Conservation (phyloP, 2,113 vertebrate genomes). For the Grallaria varia region DNA sequence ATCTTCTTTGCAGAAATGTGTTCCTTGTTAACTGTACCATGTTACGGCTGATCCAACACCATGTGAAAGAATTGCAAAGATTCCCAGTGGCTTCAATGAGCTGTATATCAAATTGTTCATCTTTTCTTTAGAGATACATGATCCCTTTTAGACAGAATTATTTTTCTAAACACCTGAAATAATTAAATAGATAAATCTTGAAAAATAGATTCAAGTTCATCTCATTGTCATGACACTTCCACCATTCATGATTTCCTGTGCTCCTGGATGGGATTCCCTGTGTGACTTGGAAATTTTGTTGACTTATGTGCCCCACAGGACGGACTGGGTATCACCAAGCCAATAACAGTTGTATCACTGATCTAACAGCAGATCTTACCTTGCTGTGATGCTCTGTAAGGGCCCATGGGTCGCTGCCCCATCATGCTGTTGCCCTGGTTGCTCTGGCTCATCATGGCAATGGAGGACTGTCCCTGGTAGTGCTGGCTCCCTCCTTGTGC, state of each 20-base stretch:
- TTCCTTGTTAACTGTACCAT: conserved; percentile 25
- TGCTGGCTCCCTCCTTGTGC: conserved; percentile 86
- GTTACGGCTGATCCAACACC: neutral
- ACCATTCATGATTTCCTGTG: neutral
- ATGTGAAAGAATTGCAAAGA: neutral
- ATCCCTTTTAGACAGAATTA: conserved; percentile 3
- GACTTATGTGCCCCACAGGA: neutral
- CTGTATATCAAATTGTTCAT: neutral
- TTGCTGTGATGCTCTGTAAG: conserved; percentile 91
- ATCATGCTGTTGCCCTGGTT: conserved; percentile 89
- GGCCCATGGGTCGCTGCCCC: conserved; percentile 89
- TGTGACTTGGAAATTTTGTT: neutral
- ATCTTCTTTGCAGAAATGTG: conserved; percentile 18
- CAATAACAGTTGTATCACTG: neutral
- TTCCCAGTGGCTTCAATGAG: neutral
- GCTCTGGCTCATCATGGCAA: conserved; percentile 92
- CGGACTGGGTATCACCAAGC: neutral
- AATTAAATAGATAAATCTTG: conserved; percentile 18
- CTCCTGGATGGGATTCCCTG: neutral
- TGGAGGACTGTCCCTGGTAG: conserved; percentile 90
- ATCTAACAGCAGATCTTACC: conserved; percentile 64
- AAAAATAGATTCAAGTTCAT: neutral
- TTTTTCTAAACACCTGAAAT: conserved; percentile 8
- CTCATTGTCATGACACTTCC: neutral
- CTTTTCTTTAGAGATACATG: neutral